Conservation (phyloP, 1,140 invertebrate species). For the Leptonema lineaticorne region DNA sequence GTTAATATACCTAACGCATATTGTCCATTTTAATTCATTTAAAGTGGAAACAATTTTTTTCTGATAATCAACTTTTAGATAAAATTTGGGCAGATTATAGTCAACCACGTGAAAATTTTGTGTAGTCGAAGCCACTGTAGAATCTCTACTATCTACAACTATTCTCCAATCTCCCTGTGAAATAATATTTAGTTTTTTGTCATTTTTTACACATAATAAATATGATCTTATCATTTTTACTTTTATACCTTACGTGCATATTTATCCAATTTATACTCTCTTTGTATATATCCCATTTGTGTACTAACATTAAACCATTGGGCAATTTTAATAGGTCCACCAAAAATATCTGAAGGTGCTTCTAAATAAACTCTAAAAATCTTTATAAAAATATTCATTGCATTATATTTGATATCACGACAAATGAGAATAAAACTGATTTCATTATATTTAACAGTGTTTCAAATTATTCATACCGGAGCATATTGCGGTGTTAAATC, state of each 20-base stretch:
- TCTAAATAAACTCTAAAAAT: conserved; percentile 59
- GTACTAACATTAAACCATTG: conserved; percentile 60
- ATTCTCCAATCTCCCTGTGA: conserved; percentile 38
- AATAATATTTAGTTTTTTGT: not conserved
- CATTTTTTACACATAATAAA: not conserved
- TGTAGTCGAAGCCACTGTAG: conserved; percentile 39
- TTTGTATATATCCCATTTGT: conserved; percentile 54
- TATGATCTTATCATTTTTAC: not conserved
- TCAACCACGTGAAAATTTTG: conserved; percentile 49
- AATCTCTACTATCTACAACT: conserved; percentile 43
- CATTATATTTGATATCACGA: not conserved
- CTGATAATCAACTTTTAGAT: conserved; percentile 48
- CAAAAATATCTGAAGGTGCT: conserved; percentile 54
- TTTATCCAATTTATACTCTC: conserved; percentile 52
- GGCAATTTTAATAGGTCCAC: conserved; percentile 51
- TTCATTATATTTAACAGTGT: not conserved
- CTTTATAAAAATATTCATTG: conserved; percentile 46
- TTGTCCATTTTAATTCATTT: conserved; percentile 50
- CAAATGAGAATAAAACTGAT: not conserved
- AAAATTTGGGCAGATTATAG: conserved; percentile 52
- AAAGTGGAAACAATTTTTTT: conserved; percentile 47
- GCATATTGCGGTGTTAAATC: conserved; percentile 55
- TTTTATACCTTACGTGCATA: conserved; percentile 37
- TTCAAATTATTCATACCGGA: conserved; percentile 46
- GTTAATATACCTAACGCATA: conserved; percentile 51